Base-by-base conservation (phyloP, 2,113 vertebrate species). In the Lota lota region DNA sequence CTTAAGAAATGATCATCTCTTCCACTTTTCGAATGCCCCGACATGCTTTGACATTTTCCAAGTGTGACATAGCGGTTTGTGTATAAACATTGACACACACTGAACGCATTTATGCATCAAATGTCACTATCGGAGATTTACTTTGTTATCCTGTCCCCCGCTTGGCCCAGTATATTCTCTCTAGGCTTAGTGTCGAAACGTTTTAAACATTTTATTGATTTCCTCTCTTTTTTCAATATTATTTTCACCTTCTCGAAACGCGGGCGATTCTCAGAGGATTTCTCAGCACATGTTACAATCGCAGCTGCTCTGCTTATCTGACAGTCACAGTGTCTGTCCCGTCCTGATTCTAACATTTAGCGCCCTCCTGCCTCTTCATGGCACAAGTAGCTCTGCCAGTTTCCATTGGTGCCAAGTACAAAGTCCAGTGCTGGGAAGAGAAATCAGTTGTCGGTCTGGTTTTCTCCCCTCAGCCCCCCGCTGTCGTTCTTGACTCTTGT, bases 261-360 rank as follows among this genome's bases (percentile, higher is more conserved):
- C 77, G 63, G 70, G 62, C 72, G 61, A 78, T 82, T 88, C 87
- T 78, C 79, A 62, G 64, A 28, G 79, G 88, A 83, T 62, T 66
- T 61, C 63, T 57, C 70, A 24, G 28, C 18, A 65, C 69, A 67
- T 60, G 74, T 79, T 77, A 77, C 47, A 21, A 68, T 81, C 74
- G 69, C 66, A 75, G 71, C 74, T 71, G 66, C 74, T 50, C n/a
- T 1, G 67, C 87, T 88, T 89, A 89, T 88, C 84, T 83, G 86
- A 85, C 85, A 84, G 82, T 66, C 78, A 50, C 88, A 90, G 87
- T 10, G 73, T 17, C 70, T 76, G 80, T 80, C 79, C 81, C 79
- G 54, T 77, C 79, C 79, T 51, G 66, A 77, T 80, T 80, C 80
- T 88, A 81, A 81, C 80, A 84, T 86, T 84, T 85, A 87, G 77